Conservation (phyloP, 2,888 invertebrate genomes). For the Anticlea derivata region DNA sequence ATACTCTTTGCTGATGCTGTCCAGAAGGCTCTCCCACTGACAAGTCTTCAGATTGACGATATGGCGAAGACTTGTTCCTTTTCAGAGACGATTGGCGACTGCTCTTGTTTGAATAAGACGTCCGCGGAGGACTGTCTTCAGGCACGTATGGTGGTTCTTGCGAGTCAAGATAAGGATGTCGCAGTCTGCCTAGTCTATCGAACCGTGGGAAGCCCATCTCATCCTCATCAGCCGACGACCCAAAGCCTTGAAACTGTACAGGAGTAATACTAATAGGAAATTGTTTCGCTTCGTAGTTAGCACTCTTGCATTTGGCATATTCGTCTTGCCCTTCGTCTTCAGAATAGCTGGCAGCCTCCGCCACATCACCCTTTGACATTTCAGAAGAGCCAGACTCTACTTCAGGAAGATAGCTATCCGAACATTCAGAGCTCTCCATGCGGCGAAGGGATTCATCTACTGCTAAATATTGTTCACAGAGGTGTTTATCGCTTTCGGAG, state of each 20-base stretch:
- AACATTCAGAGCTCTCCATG: conserved; percentile 86
- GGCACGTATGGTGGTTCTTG: conserved; percentile 76
- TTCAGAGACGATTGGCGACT: conserved; percentile 80
- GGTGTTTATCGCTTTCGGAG: conserved; percentile 77
- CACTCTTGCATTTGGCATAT: conserved; percentile 71
- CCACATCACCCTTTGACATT: conserved; percentile 80
- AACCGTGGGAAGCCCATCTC: conserved; percentile 87
- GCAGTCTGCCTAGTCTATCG: conserved; percentile 83
- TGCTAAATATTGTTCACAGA: conserved; percentile 62
- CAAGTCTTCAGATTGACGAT: conserved; percentile 68
- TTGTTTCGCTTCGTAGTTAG: conserved; percentile 70
- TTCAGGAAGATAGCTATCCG: conserved; percentile 88
- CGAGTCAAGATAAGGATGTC: conserved; percentile 79
- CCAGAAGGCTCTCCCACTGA: conserved; percentile 65
- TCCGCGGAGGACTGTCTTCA: conserved; percentile 76
- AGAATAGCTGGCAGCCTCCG: conserved; percentile 74
- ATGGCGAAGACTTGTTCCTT: conserved; percentile 63
- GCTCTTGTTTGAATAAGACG: conserved; percentile 75
- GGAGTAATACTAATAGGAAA: conserved; percentile 76
- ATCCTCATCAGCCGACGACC: conserved; percentile 86
- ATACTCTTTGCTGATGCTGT: conserved; percentile 60
- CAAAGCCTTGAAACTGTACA: conserved; percentile 84
- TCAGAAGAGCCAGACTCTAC: conserved; percentile 86
- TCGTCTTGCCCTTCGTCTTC: conserved; percentile 83
- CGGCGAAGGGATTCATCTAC: conserved; percentile 78